These are phyloP conservation scores for Lissocephala sabroskyi DNA, from an alignment of 2,888 invertebrate genomes.

Conservation along the genomic window DNA sequence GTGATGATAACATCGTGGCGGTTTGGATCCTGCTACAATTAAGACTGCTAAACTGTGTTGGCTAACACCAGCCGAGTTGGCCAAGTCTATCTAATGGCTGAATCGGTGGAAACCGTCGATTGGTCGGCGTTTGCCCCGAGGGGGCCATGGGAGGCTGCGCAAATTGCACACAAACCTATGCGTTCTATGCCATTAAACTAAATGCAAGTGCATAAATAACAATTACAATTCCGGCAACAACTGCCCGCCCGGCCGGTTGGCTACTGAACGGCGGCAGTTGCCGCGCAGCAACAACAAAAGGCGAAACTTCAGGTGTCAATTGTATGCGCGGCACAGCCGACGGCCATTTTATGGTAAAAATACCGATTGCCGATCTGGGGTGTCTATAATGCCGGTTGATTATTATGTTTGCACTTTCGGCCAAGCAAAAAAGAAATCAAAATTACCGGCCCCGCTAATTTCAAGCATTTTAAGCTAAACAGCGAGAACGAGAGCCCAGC, in stretches of 20 bases:
- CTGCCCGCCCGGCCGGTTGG: slow-evolving; percentile 17
- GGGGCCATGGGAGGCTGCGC: not conserved
- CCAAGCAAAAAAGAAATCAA: slow-evolving; percentile 23
- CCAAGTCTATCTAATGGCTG: too few relatives aligned
- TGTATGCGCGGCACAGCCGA: slow-evolving; percentile 40
- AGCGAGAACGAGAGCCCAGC: too few relatives aligned
- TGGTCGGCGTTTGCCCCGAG: slow-evolving; percentile 16
- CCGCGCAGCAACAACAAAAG: slow-evolving; percentile 23
- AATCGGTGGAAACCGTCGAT: not conserved
- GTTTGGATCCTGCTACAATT: not conserved
- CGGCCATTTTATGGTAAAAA: slow-evolving; percentile 46
- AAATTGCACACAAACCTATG: slow-evolving; percentile 30
- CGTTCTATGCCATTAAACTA: slow-evolving; percentile 50
- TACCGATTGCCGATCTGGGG: slow-evolving; percentile 39
- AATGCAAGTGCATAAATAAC: slow-evolving; percentile 66
- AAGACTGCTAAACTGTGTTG: not conserved
- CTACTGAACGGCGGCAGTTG: slow-evolving; percentile 23
- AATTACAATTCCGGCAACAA: slow-evolving; percentile 48
- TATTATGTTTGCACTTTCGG: slow-evolving; percentile 58
- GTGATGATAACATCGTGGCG: not conserved
- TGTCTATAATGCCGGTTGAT: slow-evolving; percentile 50
- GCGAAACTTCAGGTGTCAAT: slow-evolving; percentile 54
- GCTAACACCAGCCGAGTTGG: not conserved
- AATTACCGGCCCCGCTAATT: slow-evolving; percentile 47
- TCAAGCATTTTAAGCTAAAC: too few relatives aligned